phyloP scores from a whole-genome alignment of 2,113 vertebrate species.

The Pedetes capensis region DNA sequence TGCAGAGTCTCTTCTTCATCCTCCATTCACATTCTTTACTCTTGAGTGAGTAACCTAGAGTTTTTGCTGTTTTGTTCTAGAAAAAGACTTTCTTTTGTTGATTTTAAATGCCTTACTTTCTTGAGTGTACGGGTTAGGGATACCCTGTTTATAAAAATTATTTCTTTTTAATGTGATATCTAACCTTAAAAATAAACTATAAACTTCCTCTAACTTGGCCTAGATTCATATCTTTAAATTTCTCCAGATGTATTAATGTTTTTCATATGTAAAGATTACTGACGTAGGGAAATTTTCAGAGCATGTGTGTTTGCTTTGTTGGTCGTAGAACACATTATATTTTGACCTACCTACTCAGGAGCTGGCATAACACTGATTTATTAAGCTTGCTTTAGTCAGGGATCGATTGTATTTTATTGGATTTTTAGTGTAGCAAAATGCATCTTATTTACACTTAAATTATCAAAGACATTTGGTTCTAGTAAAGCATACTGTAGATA shows the following conservation, averaged over 20 bases:
- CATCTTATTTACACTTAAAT: neutral
- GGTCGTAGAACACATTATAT: neutral
- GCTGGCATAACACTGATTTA: neutral
- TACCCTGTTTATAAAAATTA: neutral
- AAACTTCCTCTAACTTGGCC: neutral
- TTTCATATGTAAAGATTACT: neutral
- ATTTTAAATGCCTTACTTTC: constrained; percentile 19
- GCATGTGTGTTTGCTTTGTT: neutral
- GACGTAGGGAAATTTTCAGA: neutral
- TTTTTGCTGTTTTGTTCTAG: neutral
- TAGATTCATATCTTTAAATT: neutral
- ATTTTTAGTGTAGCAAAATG: neutral
- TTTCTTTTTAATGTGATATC: neutral
- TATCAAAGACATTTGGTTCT: neutral
- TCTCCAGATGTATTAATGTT: neutral
- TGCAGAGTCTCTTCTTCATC: neutral
- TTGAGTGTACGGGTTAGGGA: neutral
- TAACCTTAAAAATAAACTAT: constrained; percentile 9
- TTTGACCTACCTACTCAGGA: neutral
- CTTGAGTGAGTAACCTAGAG: neutral
- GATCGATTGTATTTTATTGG: neutral
- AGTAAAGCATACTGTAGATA: neutral
- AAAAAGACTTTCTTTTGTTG: neutral
- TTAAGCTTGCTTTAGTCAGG: neutral
- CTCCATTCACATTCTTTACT: neutral